A percentile compares a stretch with the other conserved stretches of the same genome.
Evolutionary conservation across 2,113 vertebrate genomes (phyloP).

Genomic region (Cephalopterus ornatus): DNA sequence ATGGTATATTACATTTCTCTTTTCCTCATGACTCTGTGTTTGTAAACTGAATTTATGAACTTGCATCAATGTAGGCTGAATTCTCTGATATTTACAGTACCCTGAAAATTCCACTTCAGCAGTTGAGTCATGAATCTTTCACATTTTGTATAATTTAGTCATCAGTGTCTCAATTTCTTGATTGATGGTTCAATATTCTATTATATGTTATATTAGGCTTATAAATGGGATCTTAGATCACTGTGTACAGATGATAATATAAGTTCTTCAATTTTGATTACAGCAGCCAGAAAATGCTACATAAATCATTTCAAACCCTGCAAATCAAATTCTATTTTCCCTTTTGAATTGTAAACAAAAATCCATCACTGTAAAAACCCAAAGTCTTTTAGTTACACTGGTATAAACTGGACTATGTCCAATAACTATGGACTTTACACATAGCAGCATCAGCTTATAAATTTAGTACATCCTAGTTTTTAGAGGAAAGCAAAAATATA

Average conservation of each 20-base stretch:
- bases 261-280: slow-evolving; percentile 41
- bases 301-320: slow-evolving; percentile 5
- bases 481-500: neutral
- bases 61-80: neutral
- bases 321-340: slow-evolving; percentile 6
- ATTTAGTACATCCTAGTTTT: neutral
- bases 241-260: neutral
- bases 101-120: neutral
- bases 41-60: slow-evolving; percentile 46
- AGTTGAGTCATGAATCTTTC: slow-evolving; percentile 39
- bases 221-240: slow-evolving; percentile 43
- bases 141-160: slow-evolving; percentile 47
- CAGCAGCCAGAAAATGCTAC: neutral
- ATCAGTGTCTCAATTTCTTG: slow-evolving; percentile 26
- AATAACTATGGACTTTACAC: neutral
- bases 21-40: neutral
- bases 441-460: neutral
- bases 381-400: neutral
- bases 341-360: slow-evolving; percentile 35
- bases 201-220: slow-evolving; percentile 29
- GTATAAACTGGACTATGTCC: neutral
- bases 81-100: slow-evolving; percentile 36
- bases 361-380: neutral
- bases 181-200: slow-evolving; percentile 41
- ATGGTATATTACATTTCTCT: neutral